phyloP scores from a whole-genome alignment of 2,797 vertebrate species.

The Hippopotamyrus pictus region DNA sequence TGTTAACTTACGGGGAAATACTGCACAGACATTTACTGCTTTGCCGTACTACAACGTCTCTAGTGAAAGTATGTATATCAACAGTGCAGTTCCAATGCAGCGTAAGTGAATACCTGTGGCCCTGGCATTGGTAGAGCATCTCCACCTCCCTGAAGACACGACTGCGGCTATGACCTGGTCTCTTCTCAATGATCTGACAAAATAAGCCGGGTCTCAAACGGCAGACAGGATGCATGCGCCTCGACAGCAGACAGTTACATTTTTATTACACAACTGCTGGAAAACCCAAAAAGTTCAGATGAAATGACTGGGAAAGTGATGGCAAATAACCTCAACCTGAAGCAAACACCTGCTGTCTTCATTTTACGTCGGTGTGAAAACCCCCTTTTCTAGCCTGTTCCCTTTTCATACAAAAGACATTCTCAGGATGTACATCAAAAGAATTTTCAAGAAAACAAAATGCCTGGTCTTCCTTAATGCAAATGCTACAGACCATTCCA shows the following conservation, averaged over 20 bases:
- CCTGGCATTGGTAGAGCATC: constrained; percentile 98
- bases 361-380: not conserved
- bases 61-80: not conserved
- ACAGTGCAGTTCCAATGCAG: not conserved
- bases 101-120: constrained; percentile 74
- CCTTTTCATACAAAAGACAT: not conserved
- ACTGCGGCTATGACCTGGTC: constrained; percentile 87
- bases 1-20: not conserved
- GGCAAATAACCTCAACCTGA: not conserved
- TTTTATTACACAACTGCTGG: not conserved
- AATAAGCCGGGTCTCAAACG: not conserved
- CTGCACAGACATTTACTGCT: not conserved
- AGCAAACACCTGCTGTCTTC: not conserved
- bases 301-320: not conserved
- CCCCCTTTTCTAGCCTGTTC: not conserved
- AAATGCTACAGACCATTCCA: not conserved
- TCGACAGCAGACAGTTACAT: not conserved
- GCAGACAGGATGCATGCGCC: not conserved
- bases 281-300: not conserved
- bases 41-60: not conserved
- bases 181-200: constrained; percentile 90
- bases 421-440: not conserved
- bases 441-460: not conserved
- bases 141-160: constrained; percentile 95
- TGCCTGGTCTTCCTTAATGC: not conserved